Evolutionary conservation across 2,797 vertebrate genomes (phyloP), one percentile per base, ranked within the genome.

Genomic region (Gymnocypris eckloni): DNA sequence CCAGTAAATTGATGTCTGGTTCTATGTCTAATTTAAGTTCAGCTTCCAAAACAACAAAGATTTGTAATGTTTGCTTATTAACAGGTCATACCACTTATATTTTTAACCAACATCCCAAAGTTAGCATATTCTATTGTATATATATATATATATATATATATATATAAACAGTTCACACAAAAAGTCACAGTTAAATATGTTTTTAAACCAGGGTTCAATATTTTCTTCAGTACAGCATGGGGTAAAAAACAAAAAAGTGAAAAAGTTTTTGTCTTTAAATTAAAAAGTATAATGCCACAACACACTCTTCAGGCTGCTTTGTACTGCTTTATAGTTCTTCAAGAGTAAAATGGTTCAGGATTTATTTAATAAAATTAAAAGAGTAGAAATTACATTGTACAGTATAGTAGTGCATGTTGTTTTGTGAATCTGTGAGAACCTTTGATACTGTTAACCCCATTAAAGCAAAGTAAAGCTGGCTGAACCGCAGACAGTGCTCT

Each of bases 401-500:
- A 7, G 37, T 54, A 37, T 12, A 76, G 11, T 15, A 77, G 18
- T 59, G 52, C 37, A 25, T 78, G n/a, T 61, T 41, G 39, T 79
- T 79, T 61, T 61, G 22, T 10, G 4, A 16, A 79, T 64, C 22
- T 45, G 56, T 79, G 56, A 28, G 56, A 64, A 64, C 41, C 15
- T 64, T 64, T 79, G 39, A 18, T 28, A 33, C 39, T 79, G 56
- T 64, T 79, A 61, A 79, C 77, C 77, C 41, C 56, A 64, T 45
- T 79, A 64, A 79, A 64, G 39, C 59, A 25, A 64, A 79, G 25
- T 79, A 64, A 45, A 45, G 20, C 56, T 45, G 77, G 9, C 77
- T 64, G 56, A 39, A 79, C 56, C 77, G n/a, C 77, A 79, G 56
- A 64, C 77, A 11, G 39, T 37, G 48, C 73, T 22, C 28, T 64